A percentile compares a stretch with the other conserved stretches of the same genome.
phyloP scores from a whole-genome alignment of 2,113 vertebrate genomes.

The Synchiropus splendidus region DNA sequence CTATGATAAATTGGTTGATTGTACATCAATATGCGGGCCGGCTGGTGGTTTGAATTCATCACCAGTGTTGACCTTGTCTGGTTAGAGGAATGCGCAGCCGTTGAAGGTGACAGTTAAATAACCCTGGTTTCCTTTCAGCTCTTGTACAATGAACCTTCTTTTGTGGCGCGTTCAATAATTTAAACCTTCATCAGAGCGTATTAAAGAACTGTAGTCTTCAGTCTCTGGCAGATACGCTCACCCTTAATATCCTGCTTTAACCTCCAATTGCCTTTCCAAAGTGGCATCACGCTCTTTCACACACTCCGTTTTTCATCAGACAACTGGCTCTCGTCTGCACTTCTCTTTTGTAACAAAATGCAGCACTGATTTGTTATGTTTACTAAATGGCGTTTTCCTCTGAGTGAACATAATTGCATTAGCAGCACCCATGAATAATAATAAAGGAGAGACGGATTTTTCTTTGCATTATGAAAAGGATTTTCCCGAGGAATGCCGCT shows the following conservation, averaged over 20 bases:
- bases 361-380: constrained; percentile 29
- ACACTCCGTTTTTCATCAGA: constrained; percentile 21
- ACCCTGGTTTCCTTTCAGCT: constrained; percentile 14
- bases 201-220: constrained; percentile 9
- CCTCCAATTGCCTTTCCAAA: constrained; percentile 25
- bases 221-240: constrained; percentile 4
- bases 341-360: constrained; percentile 20
- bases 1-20: no score
- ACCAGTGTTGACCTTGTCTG: constrained; percentile 18
- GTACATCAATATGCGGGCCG: no score
- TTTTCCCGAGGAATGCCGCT: constrained; percentile 30
- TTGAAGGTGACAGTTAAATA: no score
- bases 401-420: constrained; percentile 30
- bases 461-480: constrained; percentile 35
- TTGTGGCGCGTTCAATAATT: constrained; percentile 20
- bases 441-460: constrained; percentile 25
- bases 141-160: constrained; percentile 7
- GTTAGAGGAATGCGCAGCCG: no score
- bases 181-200: constrained; percentile 21
- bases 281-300: constrained; percentile 8
- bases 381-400: constrained; percentile 34
- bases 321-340: constrained; percentile 9
- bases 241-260: constrained; percentile 21
- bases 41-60: no score
- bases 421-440: constrained; percentile 42